phyloP scores from a whole-genome alignment of 2,113 vertebrate species.

The Varanus komodoensis region DNA sequence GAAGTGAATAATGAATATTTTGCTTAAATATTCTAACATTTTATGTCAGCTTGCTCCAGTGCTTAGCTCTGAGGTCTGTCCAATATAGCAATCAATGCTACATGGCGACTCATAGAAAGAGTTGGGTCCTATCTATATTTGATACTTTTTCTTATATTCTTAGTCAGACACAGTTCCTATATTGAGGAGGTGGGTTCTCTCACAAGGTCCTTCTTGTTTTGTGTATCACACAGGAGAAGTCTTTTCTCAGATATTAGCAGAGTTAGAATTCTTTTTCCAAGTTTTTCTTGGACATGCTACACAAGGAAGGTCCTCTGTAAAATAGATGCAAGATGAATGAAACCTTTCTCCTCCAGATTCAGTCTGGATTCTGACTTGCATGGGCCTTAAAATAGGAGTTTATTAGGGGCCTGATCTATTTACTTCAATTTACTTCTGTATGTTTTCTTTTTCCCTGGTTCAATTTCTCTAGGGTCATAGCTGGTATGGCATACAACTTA shows the following conservation, averaged over 20 bases:
- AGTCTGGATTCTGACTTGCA: slow-evolving; percentile 47
- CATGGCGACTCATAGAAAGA: slow-evolving; percentile 1
- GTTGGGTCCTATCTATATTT: slow-evolving; percentile 16
- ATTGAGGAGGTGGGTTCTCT: slow-evolving; percentile 32
- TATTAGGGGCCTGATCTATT: slow-evolving; percentile 33
- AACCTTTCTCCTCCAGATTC: slow-evolving; percentile 52
- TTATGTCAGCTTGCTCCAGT: neutral
- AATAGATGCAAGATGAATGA: slow-evolving; percentile 53
- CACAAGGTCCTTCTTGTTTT: slow-evolving; percentile 50
- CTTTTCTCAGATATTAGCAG: slow-evolving; percentile 39
- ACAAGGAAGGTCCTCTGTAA: slow-evolving; percentile 18
- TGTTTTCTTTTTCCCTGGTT: slow-evolving; percentile 18
- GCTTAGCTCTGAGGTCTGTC: neutral
- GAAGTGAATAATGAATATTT: neutral
- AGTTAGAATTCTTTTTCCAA: slow-evolving; percentile 50
- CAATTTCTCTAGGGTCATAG: neutral
- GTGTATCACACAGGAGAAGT: slow-evolving; percentile 43
- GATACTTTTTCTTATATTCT: slow-evolving; percentile 38
- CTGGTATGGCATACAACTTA: slow-evolving; percentile 42
- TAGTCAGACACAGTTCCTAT: slow-evolving; percentile 33
- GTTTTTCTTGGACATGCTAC: slow-evolving; percentile 61
- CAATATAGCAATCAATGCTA: neutral
- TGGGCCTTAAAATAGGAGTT: slow-evolving; percentile 35
- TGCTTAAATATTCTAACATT: neutral
- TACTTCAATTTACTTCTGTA: slow-evolving; percentile 35